Evolutionary conservation across 2,888 invertebrate genomes (phyloP).

Genomic region (Callosobruchus maculatus): DNA sequence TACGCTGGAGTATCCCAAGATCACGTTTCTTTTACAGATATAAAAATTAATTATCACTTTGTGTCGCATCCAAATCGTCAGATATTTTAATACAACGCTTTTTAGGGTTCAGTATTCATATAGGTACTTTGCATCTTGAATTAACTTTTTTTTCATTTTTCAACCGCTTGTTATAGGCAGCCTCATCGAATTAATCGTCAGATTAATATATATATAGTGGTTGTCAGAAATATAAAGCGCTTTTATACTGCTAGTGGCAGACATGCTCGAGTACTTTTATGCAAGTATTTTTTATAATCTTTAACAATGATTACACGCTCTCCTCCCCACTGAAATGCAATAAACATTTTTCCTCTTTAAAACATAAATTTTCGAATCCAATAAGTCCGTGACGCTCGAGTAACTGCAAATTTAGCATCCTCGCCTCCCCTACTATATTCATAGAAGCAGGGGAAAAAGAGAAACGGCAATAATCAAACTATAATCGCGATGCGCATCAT

Average conservation of each 20-base stretch:
- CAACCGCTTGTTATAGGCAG: constrained; percentile 2
- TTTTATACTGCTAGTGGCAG: background rate
- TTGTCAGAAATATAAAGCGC: constrained; percentile 2
- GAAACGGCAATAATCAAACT: too few relatives aligned
- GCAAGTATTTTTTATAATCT: background rate
- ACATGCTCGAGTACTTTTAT: background rate
- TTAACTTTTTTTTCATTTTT: background rate
- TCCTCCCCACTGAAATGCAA: background rate
- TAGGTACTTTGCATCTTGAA: background rate
- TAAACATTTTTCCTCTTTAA: too few relatives aligned
- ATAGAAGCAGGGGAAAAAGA: too few relatives aligned
- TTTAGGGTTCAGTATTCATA: too few relatives aligned
- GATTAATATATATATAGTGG: constrained; percentile 1
- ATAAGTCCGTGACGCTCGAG: background rate
- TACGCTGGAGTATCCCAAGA: background rate
- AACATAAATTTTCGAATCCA: too few relatives aligned
- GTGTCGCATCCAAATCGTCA: background rate
- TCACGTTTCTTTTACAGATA: background rate
- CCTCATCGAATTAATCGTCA: background rate
- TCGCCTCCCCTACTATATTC: background rate
- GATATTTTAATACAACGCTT: background rate
- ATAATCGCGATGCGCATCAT: too few relatives aligned
- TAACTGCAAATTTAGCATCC: background rate
- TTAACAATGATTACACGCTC: too few relatives aligned
- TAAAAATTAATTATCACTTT: background rate